Evolutionary conservation across 2,888 invertebrate species (phyloP).

Genomic region (Acrobasis repandana): DNA sequence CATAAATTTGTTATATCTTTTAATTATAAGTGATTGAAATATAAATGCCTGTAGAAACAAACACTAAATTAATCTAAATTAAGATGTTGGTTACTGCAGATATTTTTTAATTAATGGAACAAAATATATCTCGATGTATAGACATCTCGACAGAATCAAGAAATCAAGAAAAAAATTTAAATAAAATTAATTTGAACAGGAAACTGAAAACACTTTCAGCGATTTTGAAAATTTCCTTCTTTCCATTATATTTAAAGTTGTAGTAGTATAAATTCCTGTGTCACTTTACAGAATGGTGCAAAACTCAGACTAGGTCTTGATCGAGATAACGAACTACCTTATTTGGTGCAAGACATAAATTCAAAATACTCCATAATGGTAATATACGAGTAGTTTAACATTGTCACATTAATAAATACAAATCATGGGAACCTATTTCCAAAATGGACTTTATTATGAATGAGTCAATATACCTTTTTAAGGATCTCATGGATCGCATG

Average conservation of each 20-base stretch:
- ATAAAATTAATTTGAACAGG: too few relatives aligned
- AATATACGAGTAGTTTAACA: neutral
- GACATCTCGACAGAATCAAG: too few relatives aligned
- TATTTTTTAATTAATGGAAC: too few relatives aligned
- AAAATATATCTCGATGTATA: too few relatives aligned
- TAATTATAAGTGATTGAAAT: too few relatives aligned
- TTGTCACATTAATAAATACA: conserved; percentile 19
- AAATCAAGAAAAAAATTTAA: too few relatives aligned
- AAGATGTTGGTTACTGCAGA: too few relatives aligned
- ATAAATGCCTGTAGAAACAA: too few relatives aligned
- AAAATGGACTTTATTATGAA: neutral
- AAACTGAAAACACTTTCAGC: too few relatives aligned
- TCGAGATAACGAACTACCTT: neutral
- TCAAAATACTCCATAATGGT: neutral
- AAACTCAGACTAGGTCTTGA: conserved; percentile 1
- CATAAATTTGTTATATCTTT: too few relatives aligned
- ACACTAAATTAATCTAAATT: too few relatives aligned
- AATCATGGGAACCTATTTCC: conserved; percentile 13
- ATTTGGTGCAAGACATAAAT: neutral
- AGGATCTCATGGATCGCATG: neutral
- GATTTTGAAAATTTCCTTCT: too few relatives aligned
- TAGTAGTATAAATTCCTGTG: neutral
- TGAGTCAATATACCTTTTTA: neutral
- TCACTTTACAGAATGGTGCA: neutral
- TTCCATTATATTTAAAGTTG: neutral